phyloP scores from a whole-genome alignment of 2,113 vertebrate species.

The Tonatia bakeri region DNA sequence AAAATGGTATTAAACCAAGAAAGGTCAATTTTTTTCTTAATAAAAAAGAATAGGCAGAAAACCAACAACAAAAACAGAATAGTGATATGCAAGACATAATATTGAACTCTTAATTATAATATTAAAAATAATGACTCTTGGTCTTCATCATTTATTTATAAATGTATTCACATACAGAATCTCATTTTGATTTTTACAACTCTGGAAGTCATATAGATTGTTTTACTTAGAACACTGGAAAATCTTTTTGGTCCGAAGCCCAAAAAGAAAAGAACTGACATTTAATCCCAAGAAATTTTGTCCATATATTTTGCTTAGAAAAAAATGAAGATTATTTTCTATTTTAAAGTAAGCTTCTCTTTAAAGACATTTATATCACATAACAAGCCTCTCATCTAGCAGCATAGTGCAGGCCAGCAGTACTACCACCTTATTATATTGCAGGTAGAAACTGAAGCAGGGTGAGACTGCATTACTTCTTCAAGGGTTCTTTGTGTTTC shows the following conservation, averaged over 20 bases:
- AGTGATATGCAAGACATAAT: not conserved
- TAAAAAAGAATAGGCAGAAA: not conserved
- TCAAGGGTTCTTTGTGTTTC: constrained; percentile 22
- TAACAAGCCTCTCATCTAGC: not conserved
- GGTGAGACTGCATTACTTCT: not conserved
- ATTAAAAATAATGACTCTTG: not conserved
- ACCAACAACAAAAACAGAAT: not conserved
- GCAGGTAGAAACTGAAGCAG: not conserved
- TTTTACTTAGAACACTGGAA: not conserved
- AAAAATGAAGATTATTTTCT: not conserved
- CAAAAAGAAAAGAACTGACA: not conserved
- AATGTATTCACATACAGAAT: not conserved
- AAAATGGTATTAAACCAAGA: not conserved
- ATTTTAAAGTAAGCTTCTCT: not conserved
- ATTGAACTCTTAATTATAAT: not conserved
- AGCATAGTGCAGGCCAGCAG: not conserved
- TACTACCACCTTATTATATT: not conserved
- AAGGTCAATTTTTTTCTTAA: not conserved
- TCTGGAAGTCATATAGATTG: not conserved
- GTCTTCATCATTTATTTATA: not conserved
- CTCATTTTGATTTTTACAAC: not conserved
- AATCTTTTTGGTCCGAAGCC: not conserved
- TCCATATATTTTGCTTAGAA: not conserved
- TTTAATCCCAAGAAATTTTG: not conserved
- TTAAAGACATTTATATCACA: not conserved